phyloP scores from a whole-genome alignment of 2,113 vertebrate genomes.

The Podocnemis expansa region DNA sequence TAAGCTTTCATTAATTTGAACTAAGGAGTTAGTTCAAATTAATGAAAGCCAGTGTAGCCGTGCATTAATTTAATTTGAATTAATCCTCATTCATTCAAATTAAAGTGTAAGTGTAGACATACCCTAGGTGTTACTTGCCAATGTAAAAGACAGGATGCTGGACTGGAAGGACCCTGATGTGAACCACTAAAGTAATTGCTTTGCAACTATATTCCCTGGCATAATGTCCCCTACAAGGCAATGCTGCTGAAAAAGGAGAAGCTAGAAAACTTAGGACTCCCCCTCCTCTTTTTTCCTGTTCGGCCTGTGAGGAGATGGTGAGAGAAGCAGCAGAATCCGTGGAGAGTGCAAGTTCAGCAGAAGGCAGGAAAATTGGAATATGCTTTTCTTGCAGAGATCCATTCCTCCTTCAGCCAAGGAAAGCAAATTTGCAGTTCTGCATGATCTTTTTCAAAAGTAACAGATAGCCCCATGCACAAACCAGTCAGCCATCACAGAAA shows the following conservation, averaged over 20 bases:
- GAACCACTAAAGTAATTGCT: neutral
- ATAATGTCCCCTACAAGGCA: neutral
- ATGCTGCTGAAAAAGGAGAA: neutral
- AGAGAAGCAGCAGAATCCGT: neutral
- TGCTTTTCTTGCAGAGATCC: neutral
- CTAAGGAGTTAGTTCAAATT: no score
- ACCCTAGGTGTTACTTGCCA: accelerated
- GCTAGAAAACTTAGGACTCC: neutral
- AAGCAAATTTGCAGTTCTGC: no score
- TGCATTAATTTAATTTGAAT: no score
- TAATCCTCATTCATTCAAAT: no score
- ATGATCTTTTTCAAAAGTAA: neutral
- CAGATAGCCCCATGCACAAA: neutral
- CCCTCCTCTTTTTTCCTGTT: neutral
- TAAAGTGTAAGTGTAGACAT: no score
- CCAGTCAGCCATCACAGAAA: neutral
- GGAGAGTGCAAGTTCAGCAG: neutral
- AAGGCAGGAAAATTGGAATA: neutral
- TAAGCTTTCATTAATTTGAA: no score
- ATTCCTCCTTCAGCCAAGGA: neutral
- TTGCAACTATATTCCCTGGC: neutral
- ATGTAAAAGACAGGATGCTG: neutral
- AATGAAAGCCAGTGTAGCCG: no score
- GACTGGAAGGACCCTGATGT: neutral
- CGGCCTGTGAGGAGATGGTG: neutral